Evolutionary conservation across 2,113 vertebrate species (phyloP), one percentile per base, ranked within the genome.

Genomic region (Scomber japonicus): DNA sequence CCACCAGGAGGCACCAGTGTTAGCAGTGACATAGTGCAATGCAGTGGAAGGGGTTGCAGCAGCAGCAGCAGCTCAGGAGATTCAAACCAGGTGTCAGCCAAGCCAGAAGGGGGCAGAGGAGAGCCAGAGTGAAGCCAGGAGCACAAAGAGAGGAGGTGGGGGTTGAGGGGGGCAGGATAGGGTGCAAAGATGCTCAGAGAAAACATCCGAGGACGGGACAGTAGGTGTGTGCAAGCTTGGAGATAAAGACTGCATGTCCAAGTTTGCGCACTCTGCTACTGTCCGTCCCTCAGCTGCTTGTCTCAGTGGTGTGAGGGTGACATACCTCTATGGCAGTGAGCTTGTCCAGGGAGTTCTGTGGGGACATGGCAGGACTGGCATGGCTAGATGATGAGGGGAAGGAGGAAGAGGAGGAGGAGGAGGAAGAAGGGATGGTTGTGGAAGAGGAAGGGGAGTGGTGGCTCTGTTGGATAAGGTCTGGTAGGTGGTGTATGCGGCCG

Each of bases 401-500:
- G 95, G 96, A 96, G 89, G 96, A 96, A n/a, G 90, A 81, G 64
- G 80, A 86, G 60, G 83, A 84, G 74, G 88, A 83, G 80, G 87
- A 73, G 80, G 82, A 92, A 84, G 93, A 90, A 84, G 96, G 95
- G 96, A 96, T 83, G 87, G 90, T 56, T 62, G 91, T 57, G 59
- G 92, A 81, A 27, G 92, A 91, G 86, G 91, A 93, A 75, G 97
- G 96, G 95, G 97, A 97, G 96, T 96, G 97, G 95, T 98, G 97
- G 96, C 97, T 99, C 97, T 99, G 98, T 96, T 99, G 98, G 96
- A 99, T 98, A 96, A 99, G 97, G 96, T 99, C 98, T 93, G 98
- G 98, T 91, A 99, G 97, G 96, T 97, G 97, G 95, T 97, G 97
- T 95, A 97, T 97, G 95, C 94, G 97, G 93, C 96, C 95, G 83